Base-by-base conservation (phyloP, 1,140 invertebrate species). In the Uloborus diversus region DNA sequence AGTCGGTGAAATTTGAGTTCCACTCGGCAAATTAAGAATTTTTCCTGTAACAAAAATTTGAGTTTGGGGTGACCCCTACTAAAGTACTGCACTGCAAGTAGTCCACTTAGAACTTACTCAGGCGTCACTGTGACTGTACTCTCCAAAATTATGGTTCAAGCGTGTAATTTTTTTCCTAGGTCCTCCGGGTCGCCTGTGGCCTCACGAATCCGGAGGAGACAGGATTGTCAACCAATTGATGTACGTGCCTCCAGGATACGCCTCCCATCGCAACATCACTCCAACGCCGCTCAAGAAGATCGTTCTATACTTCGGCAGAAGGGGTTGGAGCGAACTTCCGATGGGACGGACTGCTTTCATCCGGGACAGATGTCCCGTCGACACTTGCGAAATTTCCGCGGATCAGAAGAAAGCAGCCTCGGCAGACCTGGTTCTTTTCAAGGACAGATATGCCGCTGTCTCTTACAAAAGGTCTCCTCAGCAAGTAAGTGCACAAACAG, bases 391-490 rank as follows among this genome's bases (percentile, higher is more conserved):
- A 2, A 87, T 97, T 17, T 93, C 92, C 0, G 89, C 90, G 1
- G 90, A 92, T 83, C 88, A 92, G 4, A 90, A 91, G 47, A 90
- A 93, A 83, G 91, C 93, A 0, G 87, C 85, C 5, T 90, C 90
- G 7, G 94, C 93, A 0, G 94, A 97, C 85, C 92, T 94, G 53
- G 92, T 97, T 57, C 85, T 97, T 4, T 97, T 94, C 86, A 96
- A 96, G 59, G 94, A 96, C 85, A 93, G 94, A 84, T 88, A 87
- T 81, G 92, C 73, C 90, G 27, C n/a, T 25, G 35, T 13, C 84
- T 89, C 69, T 30, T 81, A 85, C 37, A 62, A 76, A 3, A 89
- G 93, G 83, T 90, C 91, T 32, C 85, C 87, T 1, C 89, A 91
- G 85, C 94, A 95, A 90, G 90, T 94, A 53, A 64, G 14, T 69